Conservation (phyloP, 64 coral and sea anemone species). For the Stichodactyla mertensii region DNA sequence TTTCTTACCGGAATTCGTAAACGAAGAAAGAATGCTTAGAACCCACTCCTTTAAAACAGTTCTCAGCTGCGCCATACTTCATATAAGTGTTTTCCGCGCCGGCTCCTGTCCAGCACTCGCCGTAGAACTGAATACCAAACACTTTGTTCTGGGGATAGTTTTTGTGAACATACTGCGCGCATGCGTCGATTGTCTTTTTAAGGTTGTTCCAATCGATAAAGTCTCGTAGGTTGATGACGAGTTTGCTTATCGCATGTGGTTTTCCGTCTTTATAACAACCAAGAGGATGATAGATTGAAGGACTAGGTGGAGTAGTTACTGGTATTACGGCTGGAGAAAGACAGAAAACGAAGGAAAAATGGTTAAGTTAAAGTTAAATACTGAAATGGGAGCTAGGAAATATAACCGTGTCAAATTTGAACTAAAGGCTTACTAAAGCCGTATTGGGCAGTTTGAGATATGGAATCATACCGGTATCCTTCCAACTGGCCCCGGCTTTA, state of each 20-base stretch:
- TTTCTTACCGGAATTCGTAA: conserved; percentile 15
- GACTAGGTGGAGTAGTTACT: neutral
- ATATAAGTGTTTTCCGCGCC: conserved; percentile 31
- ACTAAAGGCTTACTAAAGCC: too few relatives aligned
- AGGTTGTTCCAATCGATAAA: conserved; percentile 38
- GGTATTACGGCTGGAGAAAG: too few relatives aligned
- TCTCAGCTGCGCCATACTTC: conserved; percentile 24
- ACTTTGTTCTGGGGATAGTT: neutral
- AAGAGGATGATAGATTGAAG: conserved; percentile 10
- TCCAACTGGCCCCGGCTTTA: too few relatives aligned
- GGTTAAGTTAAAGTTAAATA: neutral
- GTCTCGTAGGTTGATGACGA: conserved; percentile 25
- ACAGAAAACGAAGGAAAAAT: neutral
- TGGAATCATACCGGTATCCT: too few relatives aligned
- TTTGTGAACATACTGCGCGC: conserved; percentile 25
- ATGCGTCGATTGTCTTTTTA: conserved; percentile 40
- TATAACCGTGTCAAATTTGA: too few relatives aligned
- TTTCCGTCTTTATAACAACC: conserved; percentile 35
- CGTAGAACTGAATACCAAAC: conserved; percentile 69
- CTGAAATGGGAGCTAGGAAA: too few relatives aligned
- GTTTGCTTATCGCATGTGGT: neutral
- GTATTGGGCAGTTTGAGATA: too few relatives aligned
- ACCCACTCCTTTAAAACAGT: conserved; percentile 32
- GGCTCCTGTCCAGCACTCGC: conserved; percentile 66
- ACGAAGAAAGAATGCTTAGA: conserved; percentile 4